phyloP scores from a whole-genome alignment of 1,140 invertebrate species.

The Steinernema feltiae region DNA sequence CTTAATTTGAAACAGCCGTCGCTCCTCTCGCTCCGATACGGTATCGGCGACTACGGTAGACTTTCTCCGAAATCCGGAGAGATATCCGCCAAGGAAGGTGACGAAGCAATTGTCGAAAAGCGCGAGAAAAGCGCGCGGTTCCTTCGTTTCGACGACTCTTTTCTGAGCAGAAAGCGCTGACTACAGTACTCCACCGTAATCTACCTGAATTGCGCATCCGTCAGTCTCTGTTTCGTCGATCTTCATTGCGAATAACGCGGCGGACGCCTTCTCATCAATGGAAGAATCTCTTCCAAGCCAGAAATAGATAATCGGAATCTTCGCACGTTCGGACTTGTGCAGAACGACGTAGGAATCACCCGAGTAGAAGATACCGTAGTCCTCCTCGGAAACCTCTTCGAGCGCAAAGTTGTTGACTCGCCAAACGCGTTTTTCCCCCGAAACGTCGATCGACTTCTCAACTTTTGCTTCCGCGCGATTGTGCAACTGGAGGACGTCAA shows the following conservation, averaged over 20 bases:
- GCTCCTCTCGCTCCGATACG: background rate
- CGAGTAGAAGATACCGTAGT: constrained; percentile 52
- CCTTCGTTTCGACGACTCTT: constrained; percentile 50
- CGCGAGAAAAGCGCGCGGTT: constrained; percentile 50
- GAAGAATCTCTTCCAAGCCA: constrained; percentile 49
- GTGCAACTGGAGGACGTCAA: too few relatives aligned
- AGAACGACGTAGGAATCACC: constrained; percentile 56
- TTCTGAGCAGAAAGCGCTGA: constrained; percentile 33
- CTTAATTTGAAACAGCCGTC: background rate
- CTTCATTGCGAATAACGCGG: constrained; percentile 46
- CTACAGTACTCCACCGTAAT: background rate
- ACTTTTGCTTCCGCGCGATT: constrained; percentile 46
- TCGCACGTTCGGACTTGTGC: constrained; percentile 42
- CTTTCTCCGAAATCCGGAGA: background rate
- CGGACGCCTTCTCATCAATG: constrained; percentile 46
- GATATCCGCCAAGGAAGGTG: constrained; percentile 36
- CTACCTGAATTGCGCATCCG: constrained; percentile 49
- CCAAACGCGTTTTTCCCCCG: constrained; percentile 40
- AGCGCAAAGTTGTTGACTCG: constrained; percentile 46
- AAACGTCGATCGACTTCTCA: constrained; percentile 24
- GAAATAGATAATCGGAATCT: constrained; percentile 48
- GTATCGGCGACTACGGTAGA: background rate
- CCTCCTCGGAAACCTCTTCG: constrained; percentile 37
- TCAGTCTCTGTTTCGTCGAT: constrained; percentile 43
- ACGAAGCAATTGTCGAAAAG: constrained; percentile 52